Conservation (phyloP, 37 sponge, comb jelly and placozoan species). For the Spongilla lacustris region DNA sequence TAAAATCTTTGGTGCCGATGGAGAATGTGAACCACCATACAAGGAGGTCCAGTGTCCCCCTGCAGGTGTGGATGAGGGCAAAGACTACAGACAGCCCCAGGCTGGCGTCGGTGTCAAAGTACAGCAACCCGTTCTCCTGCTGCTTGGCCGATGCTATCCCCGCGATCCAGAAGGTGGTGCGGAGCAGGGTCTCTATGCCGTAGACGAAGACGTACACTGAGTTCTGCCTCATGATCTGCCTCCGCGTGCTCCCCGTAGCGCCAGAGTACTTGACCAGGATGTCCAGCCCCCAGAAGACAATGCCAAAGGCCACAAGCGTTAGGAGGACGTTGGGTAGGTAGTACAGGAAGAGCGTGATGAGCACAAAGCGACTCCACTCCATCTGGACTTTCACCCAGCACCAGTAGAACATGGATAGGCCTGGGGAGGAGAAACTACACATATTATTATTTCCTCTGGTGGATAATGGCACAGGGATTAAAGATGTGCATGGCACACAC, state of each 20-base stretch:
- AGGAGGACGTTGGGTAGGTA: constrained; percentile 50
- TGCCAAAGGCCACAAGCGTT: constrained; percentile 44
- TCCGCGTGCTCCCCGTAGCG: constrained; percentile 72
- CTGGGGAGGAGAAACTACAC: constrained; percentile 39
- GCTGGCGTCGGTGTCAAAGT: constrained; percentile 12
- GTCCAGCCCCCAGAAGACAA: constrained; percentile 31
- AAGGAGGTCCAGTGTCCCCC: constrained; percentile 75
- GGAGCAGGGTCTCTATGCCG: constrained; percentile 58
- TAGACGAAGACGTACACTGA: constrained; percentile 52
- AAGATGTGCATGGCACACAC: not conserved
- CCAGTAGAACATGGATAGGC: constrained; percentile 84
- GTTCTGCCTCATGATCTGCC: constrained; percentile 72
- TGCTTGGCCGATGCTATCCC: constrained; percentile 18
- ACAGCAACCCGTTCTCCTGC: not conserved
- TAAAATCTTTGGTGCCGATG: constrained; percentile 58
- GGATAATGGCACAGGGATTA: not conserved
- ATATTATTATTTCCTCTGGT: not conserved
- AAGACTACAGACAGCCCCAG: constrained; percentile 55
- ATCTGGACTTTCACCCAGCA: constrained; percentile 76
- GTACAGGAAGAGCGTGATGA: constrained; percentile 61
- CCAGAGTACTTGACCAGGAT: constrained; percentile 37
- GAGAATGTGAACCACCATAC: constrained; percentile 79
- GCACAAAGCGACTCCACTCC: not conserved
- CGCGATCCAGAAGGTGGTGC: constrained; percentile 57
- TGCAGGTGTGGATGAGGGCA: constrained; percentile 63